These are phyloP conservation scores for Cottoperca gobio DNA, from an alignment of 2,797 vertebrate species.

Conservation along the genomic window DNA sequence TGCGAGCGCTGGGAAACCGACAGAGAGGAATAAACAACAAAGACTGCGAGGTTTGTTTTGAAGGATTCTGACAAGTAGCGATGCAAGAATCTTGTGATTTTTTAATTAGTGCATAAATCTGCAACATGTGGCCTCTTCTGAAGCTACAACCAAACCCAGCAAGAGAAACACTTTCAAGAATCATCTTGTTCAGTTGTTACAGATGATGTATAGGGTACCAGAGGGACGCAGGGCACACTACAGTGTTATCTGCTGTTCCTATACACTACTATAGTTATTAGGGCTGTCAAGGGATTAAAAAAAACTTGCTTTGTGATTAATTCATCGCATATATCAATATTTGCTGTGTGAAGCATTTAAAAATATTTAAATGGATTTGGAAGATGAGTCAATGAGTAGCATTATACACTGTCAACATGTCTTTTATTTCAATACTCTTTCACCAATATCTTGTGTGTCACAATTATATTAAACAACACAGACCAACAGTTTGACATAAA, in stretches of 20 bases:
- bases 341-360: too few relatives aligned
- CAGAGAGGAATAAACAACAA: slow-evolving; percentile 50
- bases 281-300: too few relatives aligned
- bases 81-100: slow-evolving; percentile 35
- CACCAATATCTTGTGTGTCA: too few relatives aligned
- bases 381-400: too few relatives aligned
- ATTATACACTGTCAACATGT: too few relatives aligned
- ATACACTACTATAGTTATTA: too few relatives aligned
- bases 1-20: background rate
- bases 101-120: slow-evolving; percentile 53
- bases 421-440: too few relatives aligned
- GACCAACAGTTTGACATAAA: too few relatives aligned
- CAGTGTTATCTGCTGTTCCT: background rate
- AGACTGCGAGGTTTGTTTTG: slow-evolving; percentile 34
- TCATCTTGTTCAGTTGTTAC: background rate
- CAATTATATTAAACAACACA: too few relatives aligned
- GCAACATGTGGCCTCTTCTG: slow-evolving; percentile 30
- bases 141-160: slow-evolving; percentile 25
- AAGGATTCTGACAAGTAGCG: slow-evolving; percentile 26
- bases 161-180: slow-evolving; percentile 32
- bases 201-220: background rate
- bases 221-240: background rate
- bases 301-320: too few relatives aligned
- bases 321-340: too few relatives aligned
- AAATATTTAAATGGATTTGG: too few relatives aligned